A percentile compares a stretch with the other conserved stretches of the same genome.
phyloP scores from a whole-genome alignment of 1,140 invertebrate genomes.

The Homarus americanus region DNA sequence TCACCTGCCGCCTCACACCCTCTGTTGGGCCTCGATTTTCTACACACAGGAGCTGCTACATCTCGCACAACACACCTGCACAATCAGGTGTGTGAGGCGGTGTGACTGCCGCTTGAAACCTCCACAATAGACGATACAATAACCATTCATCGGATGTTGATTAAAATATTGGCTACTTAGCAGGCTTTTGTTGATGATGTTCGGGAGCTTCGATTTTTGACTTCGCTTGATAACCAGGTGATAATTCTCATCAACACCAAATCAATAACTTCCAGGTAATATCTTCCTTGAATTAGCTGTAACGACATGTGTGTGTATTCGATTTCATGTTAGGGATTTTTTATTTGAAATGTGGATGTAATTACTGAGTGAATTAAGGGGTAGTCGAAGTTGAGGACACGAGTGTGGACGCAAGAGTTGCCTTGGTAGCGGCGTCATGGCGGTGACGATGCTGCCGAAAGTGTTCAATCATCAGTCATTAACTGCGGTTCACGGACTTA shows the following conservation, averaged over 20 bases:
- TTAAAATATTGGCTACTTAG: slow-evolving; percentile 73
- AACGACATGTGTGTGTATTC: too few species aligned
- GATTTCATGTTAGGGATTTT: too few species aligned
- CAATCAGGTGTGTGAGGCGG: slow-evolving; percentile 9
- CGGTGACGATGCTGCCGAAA: slow-evolving; percentile 10
- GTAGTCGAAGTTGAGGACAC: background rate
- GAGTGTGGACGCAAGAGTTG: background rate
- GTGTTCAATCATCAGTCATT: slow-evolving; percentile 57
- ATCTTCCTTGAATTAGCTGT: background rate
- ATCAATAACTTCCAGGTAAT: background rate
- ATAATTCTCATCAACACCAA: background rate
- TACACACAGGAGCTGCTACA: background rate
- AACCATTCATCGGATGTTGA: slow-evolving; percentile 60
- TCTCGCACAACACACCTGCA: slow-evolving; percentile 23
- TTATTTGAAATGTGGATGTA: too few species aligned
- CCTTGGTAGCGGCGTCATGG: background rate
- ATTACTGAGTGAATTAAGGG: background rate
- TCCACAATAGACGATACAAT: slow-evolving; percentile 55
- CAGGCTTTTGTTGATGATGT: background rate
- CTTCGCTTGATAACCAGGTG: background rate
- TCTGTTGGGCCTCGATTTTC: background rate
- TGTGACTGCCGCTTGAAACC: slow-evolving; percentile 32
- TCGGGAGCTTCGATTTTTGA: background rate
- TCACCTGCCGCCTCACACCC: too few species aligned
- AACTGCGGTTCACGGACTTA: slow-evolving; percentile 28